Evolutionary conservation across 2,888 invertebrate genomes (phyloP).

Genomic region (Eupithecia vulgata): DNA sequence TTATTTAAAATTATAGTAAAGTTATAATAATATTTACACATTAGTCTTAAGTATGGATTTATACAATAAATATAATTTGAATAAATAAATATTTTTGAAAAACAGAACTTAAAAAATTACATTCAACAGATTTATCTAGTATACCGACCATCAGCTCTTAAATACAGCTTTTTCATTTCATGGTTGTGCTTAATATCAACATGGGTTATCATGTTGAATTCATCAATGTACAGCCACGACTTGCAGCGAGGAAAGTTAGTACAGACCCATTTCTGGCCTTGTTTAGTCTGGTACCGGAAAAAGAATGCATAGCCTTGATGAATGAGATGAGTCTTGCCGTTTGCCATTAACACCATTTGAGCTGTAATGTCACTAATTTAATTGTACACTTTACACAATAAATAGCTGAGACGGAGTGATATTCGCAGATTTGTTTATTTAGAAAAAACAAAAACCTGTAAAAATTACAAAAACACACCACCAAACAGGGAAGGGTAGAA

Average conservation of each 20-base stretch:
- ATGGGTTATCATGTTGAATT: slow-evolving; percentile 36
- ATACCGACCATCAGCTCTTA: slow-evolving; percentile 35
- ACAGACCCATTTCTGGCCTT: slow-evolving; percentile 65
- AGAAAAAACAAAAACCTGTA: too few relatives aligned
- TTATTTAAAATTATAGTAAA: background rate
- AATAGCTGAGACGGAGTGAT: background rate
- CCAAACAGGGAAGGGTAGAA: too few relatives aligned
- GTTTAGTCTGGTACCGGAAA: slow-evolving; percentile 55
- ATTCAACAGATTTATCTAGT: slow-evolving; percentile 24
- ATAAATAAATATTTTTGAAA: too few relatives aligned
- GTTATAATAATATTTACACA: background rate
- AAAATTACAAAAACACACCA: too few relatives aligned
- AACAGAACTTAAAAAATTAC: background rate
- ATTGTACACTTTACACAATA: background rate
- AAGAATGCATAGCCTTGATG: slow-evolving; percentile 62
- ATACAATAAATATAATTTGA: background rate
- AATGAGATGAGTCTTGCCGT: slow-evolving; percentile 54
- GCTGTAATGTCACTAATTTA: slow-evolving; percentile 40
- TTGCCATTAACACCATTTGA: slow-evolving; percentile 57
- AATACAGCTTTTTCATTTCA: slow-evolving; percentile 27
- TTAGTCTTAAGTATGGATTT: background rate
- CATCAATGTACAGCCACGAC: slow-evolving; percentile 55
- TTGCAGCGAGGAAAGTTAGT: slow-evolving; percentile 65
- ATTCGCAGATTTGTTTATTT: too few relatives aligned
- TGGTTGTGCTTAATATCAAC: slow-evolving; percentile 34